Percentiles rank a stretch among this genome's conserved stretches.
Evolutionary conservation across 2,888 invertebrate genomes (phyloP).

Genomic region (Volucella bombylans): DNA sequence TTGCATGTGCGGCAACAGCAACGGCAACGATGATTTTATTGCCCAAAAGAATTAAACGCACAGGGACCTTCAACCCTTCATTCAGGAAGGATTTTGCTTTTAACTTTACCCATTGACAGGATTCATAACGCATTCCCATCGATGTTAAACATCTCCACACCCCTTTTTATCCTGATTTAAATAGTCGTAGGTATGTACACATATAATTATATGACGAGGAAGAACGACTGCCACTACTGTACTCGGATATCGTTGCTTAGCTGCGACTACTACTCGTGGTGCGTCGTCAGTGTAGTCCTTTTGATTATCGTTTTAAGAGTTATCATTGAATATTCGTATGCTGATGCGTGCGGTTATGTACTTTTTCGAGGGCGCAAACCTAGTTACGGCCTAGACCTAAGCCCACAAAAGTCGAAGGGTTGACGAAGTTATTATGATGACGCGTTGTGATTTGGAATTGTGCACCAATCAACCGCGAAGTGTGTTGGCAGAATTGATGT

Average conservation of each 20-base stretch:
- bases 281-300: background rate
- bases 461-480: conserved; percentile 67
- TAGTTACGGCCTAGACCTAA: conserved; percentile 33
- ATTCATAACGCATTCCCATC: conserved; percentile 67
- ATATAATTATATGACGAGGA: too few species aligned
- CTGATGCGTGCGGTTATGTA: conserved; percentile 40
- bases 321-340: conserved; percentile 14
- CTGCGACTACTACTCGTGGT: conserved; percentile 10
- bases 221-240: conserved; percentile 16
- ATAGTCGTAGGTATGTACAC: too few species aligned
- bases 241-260: conserved; percentile 59
- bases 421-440: conserved; percentile 60
- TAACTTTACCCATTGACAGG: conserved; percentile 65
- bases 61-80: conserved; percentile 52
- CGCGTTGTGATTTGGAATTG: conserved; percentile 62
- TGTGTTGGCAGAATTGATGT: conserved; percentile 18
- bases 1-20: conserved; percentile 54
- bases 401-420: conserved; percentile 61
- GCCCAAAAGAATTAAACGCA: conserved; percentile 63
- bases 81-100: conserved; percentile 25
- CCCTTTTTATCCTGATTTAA: conserved; percentile 45
- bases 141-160: conserved; percentile 69
- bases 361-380: conserved; percentile 41
- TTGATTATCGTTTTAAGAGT: conserved; percentile 51
- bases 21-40: conserved; percentile 56